Conservation (phyloP, 1,140 invertebrate species). For the Lutraria rhynchaena region DNA sequence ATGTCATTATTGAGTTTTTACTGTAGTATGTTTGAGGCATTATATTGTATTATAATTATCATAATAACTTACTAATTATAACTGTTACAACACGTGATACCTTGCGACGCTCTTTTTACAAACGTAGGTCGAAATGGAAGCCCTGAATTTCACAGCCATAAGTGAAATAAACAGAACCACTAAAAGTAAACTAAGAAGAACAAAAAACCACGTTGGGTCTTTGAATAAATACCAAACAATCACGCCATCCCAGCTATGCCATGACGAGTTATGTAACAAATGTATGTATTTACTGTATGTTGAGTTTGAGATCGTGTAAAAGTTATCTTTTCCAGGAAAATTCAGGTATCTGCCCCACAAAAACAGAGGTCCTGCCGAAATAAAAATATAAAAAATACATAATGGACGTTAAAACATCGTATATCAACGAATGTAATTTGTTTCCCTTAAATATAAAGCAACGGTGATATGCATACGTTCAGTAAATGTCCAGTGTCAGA, state of each 20-base stretch:
- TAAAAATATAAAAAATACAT: not conserved
- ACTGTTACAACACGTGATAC: no score
- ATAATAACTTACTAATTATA: no score
- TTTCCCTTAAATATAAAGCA: not conserved
- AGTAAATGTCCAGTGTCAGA: not conserved
- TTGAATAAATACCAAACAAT: slow-evolving; percentile 41
- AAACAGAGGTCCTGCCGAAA: slow-evolving; percentile 16
- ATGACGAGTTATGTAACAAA: slow-evolving; percentile 16
- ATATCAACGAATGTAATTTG: not conserved
- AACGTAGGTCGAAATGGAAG: no score
- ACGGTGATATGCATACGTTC: not conserved
- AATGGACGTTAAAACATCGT: not conserved
- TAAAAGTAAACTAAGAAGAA: not conserved
- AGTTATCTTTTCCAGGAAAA: not conserved
- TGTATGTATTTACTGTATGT: slow-evolving; percentile 13
- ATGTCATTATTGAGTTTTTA: no score
- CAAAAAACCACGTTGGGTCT: not conserved
- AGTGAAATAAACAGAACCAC: no score
- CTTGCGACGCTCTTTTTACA: no score
- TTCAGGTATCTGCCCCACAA: slow-evolving; percentile 39
- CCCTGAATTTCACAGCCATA: no score
- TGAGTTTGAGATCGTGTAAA: not conserved
- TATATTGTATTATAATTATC: no score
- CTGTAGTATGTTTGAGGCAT: no score
- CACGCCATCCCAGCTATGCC: slow-evolving; percentile 36